Percentiles rank a stretch among this genome's conserved stretches.
Evolutionary conservation across 2,888 invertebrate genomes (phyloP).

Genomic region (Phanerotoma sp.): DNA sequence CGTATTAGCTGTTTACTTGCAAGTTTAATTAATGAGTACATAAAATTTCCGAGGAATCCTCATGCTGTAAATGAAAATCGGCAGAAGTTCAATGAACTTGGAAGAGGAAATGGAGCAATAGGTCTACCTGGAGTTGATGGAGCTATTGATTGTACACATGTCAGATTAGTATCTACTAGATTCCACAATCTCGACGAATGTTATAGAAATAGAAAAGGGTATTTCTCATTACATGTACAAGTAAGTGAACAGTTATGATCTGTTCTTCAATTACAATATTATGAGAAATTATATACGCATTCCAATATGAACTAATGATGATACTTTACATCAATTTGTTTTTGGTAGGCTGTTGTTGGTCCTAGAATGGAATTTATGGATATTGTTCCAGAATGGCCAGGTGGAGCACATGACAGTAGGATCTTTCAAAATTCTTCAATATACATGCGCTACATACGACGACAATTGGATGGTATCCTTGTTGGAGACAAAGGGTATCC

Average conservation of each 20-base stretch:
- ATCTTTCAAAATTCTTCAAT: constrained; percentile 31
- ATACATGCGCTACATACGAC: constrained; percentile 17
- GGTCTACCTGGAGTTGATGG: constrained; percentile 30
- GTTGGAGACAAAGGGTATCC: constrained; percentile 32
- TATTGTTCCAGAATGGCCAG: constrained; percentile 32
- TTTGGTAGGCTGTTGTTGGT: constrained; percentile 27
- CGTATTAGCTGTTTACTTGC: constrained; percentile 25
- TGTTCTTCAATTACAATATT: no score
- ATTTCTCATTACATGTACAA: constrained; percentile 35
- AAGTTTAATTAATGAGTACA: constrained; percentile 20
- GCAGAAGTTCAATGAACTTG: constrained; percentile 15
- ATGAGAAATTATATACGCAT: constrained; percentile 1
- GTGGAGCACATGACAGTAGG: constrained; percentile 31
- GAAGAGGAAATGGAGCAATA: constrained; percentile 27
- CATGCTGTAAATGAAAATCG: constrained; percentile 24
- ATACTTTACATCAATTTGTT: not conserved
- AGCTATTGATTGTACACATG: constrained; percentile 31
- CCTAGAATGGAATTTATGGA: constrained; percentile 29
- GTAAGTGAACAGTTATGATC: constrained; percentile 14
- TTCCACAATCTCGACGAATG: constrained; percentile 28
- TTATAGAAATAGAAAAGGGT: constrained; percentile 32
- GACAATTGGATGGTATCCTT: constrained; percentile 24
- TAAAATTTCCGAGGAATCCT: constrained; percentile 23
- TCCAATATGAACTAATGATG: constrained; percentile 3
- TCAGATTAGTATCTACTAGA: constrained; percentile 22